Base-by-base conservation (phyloP, 2,113 vertebrate genomes). In the Mixornis gularis region DNA sequence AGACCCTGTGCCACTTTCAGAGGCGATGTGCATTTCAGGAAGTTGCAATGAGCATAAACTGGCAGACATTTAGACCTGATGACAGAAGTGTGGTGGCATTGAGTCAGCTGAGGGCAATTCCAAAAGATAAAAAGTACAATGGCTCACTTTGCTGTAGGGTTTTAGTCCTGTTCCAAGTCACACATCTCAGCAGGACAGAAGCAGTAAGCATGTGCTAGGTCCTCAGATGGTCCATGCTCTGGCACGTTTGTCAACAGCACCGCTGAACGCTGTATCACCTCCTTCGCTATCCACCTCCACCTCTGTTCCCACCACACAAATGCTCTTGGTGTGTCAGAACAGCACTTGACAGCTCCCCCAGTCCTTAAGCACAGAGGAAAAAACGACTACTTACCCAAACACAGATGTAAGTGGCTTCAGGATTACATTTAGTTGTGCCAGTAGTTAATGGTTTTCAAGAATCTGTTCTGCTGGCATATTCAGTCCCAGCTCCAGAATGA, bases 351-450 rank as follows among this genome's bases (percentile, higher is more conserved):
- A 78, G 48, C 10, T 90, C 19, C 12, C 11, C 24, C 17, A 46
- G 52, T 22, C 21, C 26, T 43, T n/a, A 58, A 46, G 38, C 40
- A 78, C 32, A 46, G 1, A 74, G 43, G 27, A 60, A 48, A 79
- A 78, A 38, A 0, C 1, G 26, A 63, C 21, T n/a, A n/a, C 8
- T 29, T 41, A 18, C 70, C 32, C 65, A 68, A 64, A 60, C 6
- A 79, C 0, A 13, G 32, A 53, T 0, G 0, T 46, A 73, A 70
- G 27, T 8, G 55, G 69, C 22, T 69, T 55, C 46, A 80, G 46
- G 26, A 43, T 70, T 72, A 77, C 43, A 59, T 27, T 66, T 19
- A 53, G 29, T 17, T 86, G 21, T 79, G 32, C 40, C 40, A 73
- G 21, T 8, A 89, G 29, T 17, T 36, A 74, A 78, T 16, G 48